Evolutionary conservation across 2,888 invertebrate species (phyloP).

Genomic region (Hirtodrosophila histrioides): DNA sequence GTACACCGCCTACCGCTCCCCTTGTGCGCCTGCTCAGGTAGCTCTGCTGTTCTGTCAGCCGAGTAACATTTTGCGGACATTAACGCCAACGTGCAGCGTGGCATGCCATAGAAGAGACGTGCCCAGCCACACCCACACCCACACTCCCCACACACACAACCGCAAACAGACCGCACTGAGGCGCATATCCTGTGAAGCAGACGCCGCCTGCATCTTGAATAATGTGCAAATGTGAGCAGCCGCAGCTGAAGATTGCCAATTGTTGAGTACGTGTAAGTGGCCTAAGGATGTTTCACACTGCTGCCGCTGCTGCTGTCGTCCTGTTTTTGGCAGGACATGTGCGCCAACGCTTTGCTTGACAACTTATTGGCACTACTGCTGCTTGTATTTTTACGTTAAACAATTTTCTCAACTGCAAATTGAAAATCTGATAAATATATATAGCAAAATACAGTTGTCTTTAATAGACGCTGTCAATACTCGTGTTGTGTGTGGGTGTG

Average conservation of each 20-base stretch:
- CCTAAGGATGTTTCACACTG: slow-evolving; percentile 40
- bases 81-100: slow-evolving; percentile 58
- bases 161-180: neutral
- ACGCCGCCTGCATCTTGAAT: slow-evolving; percentile 47
- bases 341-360: slow-evolving; percentile 45
- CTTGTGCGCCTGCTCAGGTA: too few species aligned
- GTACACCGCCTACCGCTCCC: neutral
- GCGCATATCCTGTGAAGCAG: slow-evolving; percentile 29
- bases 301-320: slow-evolving; percentile 36
- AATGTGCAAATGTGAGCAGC: slow-evolving; percentile 40
- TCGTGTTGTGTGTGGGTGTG: slow-evolving; percentile 15
- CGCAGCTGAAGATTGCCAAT: slow-evolving; percentile 49
- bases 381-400: slow-evolving; percentile 30
- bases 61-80: slow-evolving; percentile 65
- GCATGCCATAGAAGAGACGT: slow-evolving; percentile 57
- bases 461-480: slow-evolving; percentile 54
- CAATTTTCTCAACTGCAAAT: slow-evolving; percentile 24
- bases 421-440: slow-evolving; percentile 35
- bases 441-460: slow-evolving; percentile 24
- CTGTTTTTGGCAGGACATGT: slow-evolving; percentile 41
- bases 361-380: slow-evolving; percentile 54
- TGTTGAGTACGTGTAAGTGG: slow-evolving; percentile 58
- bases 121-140: slow-evolving; percentile 21
- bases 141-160: neutral
- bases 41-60: slow-evolving; percentile 30